Percentiles rank a stretch among this genome's conserved stretches.
phyloP scores from a whole-genome alignment of 2,888 invertebrate species.

The Caenorhabditis parvicauda region DNA sequence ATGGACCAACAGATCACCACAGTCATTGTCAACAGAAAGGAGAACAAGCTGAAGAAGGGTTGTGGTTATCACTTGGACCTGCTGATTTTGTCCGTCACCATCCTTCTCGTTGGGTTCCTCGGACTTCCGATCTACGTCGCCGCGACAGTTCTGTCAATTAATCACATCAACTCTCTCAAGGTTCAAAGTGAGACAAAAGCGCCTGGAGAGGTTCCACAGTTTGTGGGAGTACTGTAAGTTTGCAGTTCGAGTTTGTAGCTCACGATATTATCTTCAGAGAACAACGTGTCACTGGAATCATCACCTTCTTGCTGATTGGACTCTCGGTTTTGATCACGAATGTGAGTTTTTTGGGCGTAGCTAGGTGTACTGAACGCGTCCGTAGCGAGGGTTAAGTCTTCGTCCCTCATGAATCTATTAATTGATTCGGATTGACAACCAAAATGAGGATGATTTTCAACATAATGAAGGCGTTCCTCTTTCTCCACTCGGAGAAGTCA shows the following conservation, averaged over 20 bases:
- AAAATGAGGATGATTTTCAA: no score
- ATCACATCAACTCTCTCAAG: conserved; percentile 89
- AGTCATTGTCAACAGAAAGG: conserved; percentile 95
- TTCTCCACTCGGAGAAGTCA: no score
- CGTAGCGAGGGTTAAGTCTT: no score
- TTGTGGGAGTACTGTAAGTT: conserved; percentile 78
- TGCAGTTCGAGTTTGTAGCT: background rate
- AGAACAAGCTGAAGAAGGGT: conserved; percentile 89
- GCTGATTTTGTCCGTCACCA: conserved; percentile 82
- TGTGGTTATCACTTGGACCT: conserved; percentile 94
- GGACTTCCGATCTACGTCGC: conserved; percentile 83
- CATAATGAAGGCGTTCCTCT: no score
- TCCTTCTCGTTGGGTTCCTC: conserved; percentile 84
- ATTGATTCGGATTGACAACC: no score
- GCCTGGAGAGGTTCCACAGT: conserved; percentile 93
- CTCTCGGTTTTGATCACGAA: conserved; percentile 87
- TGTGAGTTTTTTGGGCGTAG: conserved; percentile 66
- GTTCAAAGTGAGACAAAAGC: conserved; percentile 89
- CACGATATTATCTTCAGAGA: conserved; percentile 69
- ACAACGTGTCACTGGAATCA: conserved; percentile 85
- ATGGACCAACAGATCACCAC: conserved; percentile 99
- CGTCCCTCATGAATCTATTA: no score
- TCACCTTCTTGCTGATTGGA: conserved; percentile 90
- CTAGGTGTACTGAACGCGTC: no score
- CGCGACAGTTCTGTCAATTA: conserved; percentile 93